Percentiles rank a stretch among this genome's conserved stretches.
These are phyloP conservation scores for Clupea harengus DNA, from an alignment of 2,113 vertebrate species.

Conservation along the genomic window DNA sequence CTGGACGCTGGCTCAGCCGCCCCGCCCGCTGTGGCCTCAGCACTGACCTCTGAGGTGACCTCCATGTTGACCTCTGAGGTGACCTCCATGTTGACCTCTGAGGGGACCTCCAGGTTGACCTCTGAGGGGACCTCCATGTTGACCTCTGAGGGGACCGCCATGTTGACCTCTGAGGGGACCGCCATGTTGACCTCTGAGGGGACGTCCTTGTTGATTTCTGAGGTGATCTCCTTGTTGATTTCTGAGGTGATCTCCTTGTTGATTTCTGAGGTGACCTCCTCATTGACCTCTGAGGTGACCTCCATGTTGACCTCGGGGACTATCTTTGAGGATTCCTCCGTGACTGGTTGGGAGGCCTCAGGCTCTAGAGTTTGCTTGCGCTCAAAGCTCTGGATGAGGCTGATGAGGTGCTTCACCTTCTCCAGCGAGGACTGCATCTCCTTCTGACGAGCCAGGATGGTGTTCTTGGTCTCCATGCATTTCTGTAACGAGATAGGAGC, in stretches of 20 bases:
- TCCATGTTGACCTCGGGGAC: not conserved
- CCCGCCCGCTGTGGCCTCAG: not conserved
- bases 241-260: slow-evolving; percentile 6
- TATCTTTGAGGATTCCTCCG: slow-evolving; percentile 20
- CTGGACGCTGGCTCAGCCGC: slow-evolving; percentile 25
- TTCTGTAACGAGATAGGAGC: slow-evolving; percentile 74
- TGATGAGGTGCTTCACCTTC: slow-evolving; percentile 94
- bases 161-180: not conserved
- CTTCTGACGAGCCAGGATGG: slow-evolving; percentile 92
- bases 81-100: no score
- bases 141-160: slow-evolving; percentile 5
- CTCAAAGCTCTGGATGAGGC: slow-evolving; percentile 93
- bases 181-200: slow-evolving; percentile 22
- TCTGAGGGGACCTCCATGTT: not conserved
- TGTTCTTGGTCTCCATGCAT: slow-evolving; percentile 99
- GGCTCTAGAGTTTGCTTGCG: slow-evolving; percentile 85
- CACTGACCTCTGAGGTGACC: slow-evolving; percentile 23
- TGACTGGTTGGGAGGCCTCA: slow-evolving; percentile 18
- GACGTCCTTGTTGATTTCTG: not conserved
- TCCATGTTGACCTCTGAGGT: no score
- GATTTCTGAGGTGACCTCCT: not conserved
- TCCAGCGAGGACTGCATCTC: slow-evolving; percentile 97
- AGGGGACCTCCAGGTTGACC: no score
- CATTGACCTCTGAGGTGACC: slow-evolving; percentile 21
- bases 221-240: slow-evolving; percentile 9